A percentile compares a stretch with the other conserved stretches of the same genome.
phyloP scores from a whole-genome alignment of 2,113 vertebrate species.

The Passer montanus region DNA sequence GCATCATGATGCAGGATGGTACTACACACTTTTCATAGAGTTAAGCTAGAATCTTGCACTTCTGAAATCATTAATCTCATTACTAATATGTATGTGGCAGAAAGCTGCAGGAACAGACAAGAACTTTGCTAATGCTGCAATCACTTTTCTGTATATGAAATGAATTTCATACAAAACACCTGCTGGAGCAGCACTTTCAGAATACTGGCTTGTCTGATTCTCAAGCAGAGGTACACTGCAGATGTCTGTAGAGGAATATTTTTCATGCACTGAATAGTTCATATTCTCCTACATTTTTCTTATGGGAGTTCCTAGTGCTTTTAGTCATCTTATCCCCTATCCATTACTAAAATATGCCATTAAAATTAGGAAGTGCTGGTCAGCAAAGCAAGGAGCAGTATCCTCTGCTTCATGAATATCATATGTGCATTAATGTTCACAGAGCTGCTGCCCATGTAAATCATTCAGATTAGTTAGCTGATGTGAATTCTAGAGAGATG shows the following conservation, averaged over 20 bases:
- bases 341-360: not conserved
- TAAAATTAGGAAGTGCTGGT: constrained; percentile 18
- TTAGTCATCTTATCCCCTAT: not conserved
- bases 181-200: not conserved
- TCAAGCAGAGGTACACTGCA: not conserved
- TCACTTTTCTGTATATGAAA: not conserved
- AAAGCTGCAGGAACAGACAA: not conserved
- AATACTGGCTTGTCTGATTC: not conserved
- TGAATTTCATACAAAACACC: not conserved
- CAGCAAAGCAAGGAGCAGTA: constrained; percentile 12
- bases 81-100: not conserved
- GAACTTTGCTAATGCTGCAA: not conserved
- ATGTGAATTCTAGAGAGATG: not conserved
- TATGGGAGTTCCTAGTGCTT: not conserved
- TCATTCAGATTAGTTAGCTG: not conserved
- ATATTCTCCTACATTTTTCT: not conserved
- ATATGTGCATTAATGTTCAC: not conserved
- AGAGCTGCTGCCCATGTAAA: not conserved
- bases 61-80: not conserved
- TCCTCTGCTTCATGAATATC: constrained; percentile 26
- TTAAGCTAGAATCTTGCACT: not conserved
- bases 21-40: not conserved
- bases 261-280: not conserved
- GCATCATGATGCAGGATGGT: not conserved
- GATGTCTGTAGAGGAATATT: not conserved